A percentile compares a stretch with the other conserved stretches of the same genome.
Evolutionary conservation across 2,113 vertebrate species (phyloP).

Genomic region (Tragelaphus scriptus): DNA sequence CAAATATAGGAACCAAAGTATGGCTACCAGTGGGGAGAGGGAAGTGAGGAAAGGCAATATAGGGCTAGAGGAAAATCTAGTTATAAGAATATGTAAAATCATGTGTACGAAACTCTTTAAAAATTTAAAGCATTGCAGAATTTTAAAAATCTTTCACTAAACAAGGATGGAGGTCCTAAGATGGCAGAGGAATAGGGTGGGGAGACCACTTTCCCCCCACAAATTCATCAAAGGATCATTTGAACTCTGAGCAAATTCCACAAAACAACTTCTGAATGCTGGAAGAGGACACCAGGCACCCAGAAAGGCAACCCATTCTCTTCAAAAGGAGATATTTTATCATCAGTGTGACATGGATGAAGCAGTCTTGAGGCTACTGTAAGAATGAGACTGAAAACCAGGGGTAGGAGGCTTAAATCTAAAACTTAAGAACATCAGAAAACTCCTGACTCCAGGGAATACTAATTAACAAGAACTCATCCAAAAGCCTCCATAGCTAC

Average conservation of each 20-base stretch:
- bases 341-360: rapidly evolving
- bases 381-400: neutral
- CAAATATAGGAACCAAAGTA: no score
- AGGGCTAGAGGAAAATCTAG: no score
- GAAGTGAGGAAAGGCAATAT: no score
- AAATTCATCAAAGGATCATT: neutral
- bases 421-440: no score
- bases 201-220: neutral
- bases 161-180: neutral
- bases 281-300: neutral
- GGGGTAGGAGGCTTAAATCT: neutral
- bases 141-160: no score
- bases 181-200: neutral
- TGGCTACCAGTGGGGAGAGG: no score
- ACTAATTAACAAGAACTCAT: no score
- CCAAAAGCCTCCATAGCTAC: no score
- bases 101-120: no score
- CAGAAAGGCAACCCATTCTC: neutral
- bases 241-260: neutral
- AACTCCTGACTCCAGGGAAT: no score
- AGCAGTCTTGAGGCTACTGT: neutral
- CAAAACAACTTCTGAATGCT: neutral
- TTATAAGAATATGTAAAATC: no score
- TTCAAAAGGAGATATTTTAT: neutral
- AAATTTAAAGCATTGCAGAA: no score